Evolutionary conservation across 1,140 invertebrate species (phyloP), one percentile per base, ranked within the genome.

Genomic region (Mizuhopecten yessoensis): DNA sequence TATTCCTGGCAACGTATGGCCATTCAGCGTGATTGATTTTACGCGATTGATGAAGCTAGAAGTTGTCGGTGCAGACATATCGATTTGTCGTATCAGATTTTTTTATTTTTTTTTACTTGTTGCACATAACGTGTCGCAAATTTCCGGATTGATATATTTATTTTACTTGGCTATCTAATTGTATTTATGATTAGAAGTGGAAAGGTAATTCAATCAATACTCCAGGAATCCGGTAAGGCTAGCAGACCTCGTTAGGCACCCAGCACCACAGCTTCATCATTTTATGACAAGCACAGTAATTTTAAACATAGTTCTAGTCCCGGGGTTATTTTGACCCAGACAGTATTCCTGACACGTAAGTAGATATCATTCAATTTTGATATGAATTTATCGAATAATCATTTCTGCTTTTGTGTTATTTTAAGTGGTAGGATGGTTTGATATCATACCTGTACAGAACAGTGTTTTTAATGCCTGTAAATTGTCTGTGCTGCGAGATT

Each of bases 1-100:
- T 75, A 29, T n/a, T 75, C 57, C 17, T 5, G 23, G 57, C n/a
- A 75, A 75, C 57, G n/a, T 75, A 75, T 75, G 23, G 57, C n/a
- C 45, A 75, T n/a, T 75, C 57, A 75, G 23, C 5, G 23, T 75
- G n/a, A 75, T 75, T 75, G 57, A 75, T 75, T 75, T 75, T 75
- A 75, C 11, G 57, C 57, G 57, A 75, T 75, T 75, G 57, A 75
- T 75, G 57, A 75, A 75, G 57, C 57, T 29, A 75, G 17, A 75
- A 75, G n/a, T 75, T 75, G 57, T 29, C n/a, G 23, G 57, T 75
- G 57, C 57, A 75, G 57, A 75, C 57, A 75, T 75, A 75, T 75
- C 11, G 57, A 75, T 75, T 75, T 23, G n/a, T 75, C 11, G 57
- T 75, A 75, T 75, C 15, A n/a, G 57, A 29, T 75, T 39, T 39